Base-by-base conservation (phyloP, 2,888 invertebrate genomes). In the Sarcophaga variegata region DNA sequence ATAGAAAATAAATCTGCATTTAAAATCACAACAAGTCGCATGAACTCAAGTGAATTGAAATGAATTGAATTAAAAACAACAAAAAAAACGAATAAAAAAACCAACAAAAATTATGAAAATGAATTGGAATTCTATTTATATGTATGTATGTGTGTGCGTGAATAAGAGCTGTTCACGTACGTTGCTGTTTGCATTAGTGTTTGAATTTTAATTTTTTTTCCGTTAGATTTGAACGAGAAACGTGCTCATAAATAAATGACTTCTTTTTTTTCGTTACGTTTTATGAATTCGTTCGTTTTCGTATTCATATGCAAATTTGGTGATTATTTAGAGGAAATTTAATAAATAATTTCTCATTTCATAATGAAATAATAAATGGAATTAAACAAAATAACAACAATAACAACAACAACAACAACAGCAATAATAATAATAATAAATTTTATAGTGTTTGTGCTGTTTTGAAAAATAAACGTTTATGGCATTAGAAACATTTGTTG, bases 251-350 rank as follows among this genome's bases (percentile, higher is more conserved):
- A 54, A 54, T 54, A 54, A 54, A 54, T 54, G 12, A 54, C 17
- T 54, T 54, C 14, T 17, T 54, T 54, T 54, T 54, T 54, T 14
- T 54, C 8, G 37, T 37, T 37, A 8, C 37, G 37, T 37, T 37
- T 37, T 47, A 62, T 12, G 54, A 69, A 62, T 25, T 75, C 6
- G 0, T 63, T 62, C 45, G 12, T 5, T 14, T 63, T 8, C 2
- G 12, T 22, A 74, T 83, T 74, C 78, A 79, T 75, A 75, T 75
- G 79, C 69, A 80, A 87, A 83, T 83, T 54, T 49, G 45, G 74
- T 83, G 77, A 74, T 76, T 81, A 79, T 69, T 75, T 45, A 66
- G 54, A 78, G 81, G 66, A 83, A 78, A 87, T 78, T 81, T 79
- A 75, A 78, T 79, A 67, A 75, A 37, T 78, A 78, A 81, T 83